These are phyloP conservation scores for Brachionus koreanus DNA, from an alignment of 1,140 invertebrate species.

Conservation along the genomic window DNA sequence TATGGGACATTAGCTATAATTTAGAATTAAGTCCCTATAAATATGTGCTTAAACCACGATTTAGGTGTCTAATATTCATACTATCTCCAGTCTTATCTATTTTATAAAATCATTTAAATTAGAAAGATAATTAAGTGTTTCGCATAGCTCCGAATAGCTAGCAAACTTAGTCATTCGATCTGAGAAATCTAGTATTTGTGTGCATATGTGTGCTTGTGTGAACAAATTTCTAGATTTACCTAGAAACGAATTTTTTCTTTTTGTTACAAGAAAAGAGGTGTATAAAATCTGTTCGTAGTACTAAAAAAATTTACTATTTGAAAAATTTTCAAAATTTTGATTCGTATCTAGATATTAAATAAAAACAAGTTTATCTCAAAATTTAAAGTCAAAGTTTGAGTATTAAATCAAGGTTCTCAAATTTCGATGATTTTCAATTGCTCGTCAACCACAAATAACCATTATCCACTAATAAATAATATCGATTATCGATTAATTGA, in stretches of 20 bases:
- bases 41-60: neutral
- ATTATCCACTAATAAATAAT: neutral
- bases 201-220: neutral
- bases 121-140: neutral
- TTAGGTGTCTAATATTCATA: neutral
- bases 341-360: neutral
- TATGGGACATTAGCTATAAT: neutral
- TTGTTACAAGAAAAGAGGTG: neutral
- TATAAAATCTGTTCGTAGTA: neutral
- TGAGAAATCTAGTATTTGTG: neutral
- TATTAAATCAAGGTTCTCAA: neutral
- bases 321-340: neutral
- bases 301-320: neutral
- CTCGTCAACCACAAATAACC: neutral
- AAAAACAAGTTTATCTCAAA: neutral
- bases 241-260: neutral
- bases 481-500: slow-evolving; percentile 15
- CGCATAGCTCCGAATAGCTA: neutral
- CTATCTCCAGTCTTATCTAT: neutral
- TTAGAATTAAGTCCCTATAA: neutral
- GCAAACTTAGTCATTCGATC: neutral
- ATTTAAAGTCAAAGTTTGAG: neutral
- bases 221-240: neutral
- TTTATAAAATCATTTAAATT: neutral
- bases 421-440: slow-evolving; percentile 25